Conservation (phyloP, 2,888 invertebrate genomes). For the Pristionchus exspectatus region DNA sequence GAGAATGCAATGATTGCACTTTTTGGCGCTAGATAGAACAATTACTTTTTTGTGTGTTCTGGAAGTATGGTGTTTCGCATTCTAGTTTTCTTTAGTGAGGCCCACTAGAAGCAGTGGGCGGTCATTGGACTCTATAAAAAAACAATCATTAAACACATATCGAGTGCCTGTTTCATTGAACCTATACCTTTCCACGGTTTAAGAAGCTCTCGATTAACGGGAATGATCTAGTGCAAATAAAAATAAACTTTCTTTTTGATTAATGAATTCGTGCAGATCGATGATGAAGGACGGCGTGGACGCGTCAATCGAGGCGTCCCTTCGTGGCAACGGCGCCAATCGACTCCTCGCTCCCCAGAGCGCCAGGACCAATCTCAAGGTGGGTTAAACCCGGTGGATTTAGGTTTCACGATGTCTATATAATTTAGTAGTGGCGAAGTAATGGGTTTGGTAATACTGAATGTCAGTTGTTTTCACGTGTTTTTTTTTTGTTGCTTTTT, state of each 20-base stretch:
- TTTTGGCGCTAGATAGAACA: background rate
- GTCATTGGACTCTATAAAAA: too few species aligned
- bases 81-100: too few species aligned
- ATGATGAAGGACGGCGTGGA: conserved; percentile 56
- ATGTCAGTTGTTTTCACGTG: too few species aligned
- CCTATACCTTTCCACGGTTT: too few species aligned
- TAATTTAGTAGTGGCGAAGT: background rate
- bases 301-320: conserved; percentile 60
- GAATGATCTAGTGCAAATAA: too few species aligned
- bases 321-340: conserved; percentile 60
- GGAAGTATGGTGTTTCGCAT: too few species aligned
- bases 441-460: background rate
- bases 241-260: background rate
- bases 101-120: too few species aligned
- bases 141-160: too few species aligned
- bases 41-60: background rate
- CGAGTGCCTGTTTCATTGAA: too few species aligned
- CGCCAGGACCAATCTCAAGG: conserved; percentile 59
- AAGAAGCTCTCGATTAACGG: too few species aligned
- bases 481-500: too few species aligned
- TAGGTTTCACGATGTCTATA: background rate
- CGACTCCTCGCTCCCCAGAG: conserved; percentile 51
- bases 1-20: background rate
- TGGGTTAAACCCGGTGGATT: background rate
- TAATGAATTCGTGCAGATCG: conserved; percentile 59